Evolutionary conservation across 2,888 invertebrate species (phyloP), one percentile per base, ranked within the genome.

Genomic region (Teinopalpus imperialis): DNA sequence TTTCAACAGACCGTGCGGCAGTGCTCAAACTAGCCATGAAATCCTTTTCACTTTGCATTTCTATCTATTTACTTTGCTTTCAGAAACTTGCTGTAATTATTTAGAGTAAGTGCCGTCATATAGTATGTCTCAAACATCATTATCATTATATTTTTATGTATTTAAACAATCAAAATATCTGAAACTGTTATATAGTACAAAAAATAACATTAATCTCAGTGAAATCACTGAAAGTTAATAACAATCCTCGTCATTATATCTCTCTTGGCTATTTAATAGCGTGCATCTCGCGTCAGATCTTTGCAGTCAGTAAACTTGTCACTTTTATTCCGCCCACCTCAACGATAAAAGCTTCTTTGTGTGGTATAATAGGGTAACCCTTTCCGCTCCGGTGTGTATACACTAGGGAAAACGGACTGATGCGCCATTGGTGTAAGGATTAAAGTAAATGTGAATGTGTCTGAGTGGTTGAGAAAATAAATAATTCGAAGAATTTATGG

Each of bases 311-410:
- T 20, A 42, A 47, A 42, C 46, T 36, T 35, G 35, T 13, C 35
- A 41, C 46, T 35, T 36, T 47, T 41, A 47, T 47, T 36, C 36
- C 69, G 64, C 66, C 63, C 66, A 64, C 66, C 57, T 49, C 54
- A 44, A 58, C 71, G 76, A 74, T 83, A 81, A 83, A 82, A 82
- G 81, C 74, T 64, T 73, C 81, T 82, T 82, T 82, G 82, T 83
- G 81, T 63, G 54, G 53, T 50, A 53, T 56, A 53, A 66, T 62
- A 60, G 61, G 51, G 54, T 74, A 72, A 72, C 74, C 77, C 73
- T 77, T 76, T 79, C 70, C 72, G 65, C 70, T 66, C 64, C 65
- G 74, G 71, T 73, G 73, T 76, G 70, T 71, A 65, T 59, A 60
- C 63, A 56, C 55, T 55, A 61, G 59, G 60, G 57, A 62, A 64